Evolutionary conservation across 2,113 vertebrate species (phyloP).

Genomic region (Mobula hypostoma): DNA sequence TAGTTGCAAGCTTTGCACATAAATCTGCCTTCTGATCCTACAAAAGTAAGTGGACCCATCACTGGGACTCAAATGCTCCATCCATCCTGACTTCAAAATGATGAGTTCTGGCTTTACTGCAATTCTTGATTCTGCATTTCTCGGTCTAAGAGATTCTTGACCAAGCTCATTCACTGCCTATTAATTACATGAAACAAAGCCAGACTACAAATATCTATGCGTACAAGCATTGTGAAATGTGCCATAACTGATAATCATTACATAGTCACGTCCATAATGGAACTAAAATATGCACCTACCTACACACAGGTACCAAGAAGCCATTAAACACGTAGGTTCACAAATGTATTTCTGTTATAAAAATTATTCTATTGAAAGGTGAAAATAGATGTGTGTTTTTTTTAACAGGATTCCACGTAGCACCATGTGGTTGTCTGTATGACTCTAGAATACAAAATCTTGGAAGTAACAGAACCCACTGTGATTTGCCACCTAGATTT

Average conservation of each 20-base stretch:
- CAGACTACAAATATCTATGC: not conserved
- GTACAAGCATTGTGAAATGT: not conserved
- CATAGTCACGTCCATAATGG: not conserved
- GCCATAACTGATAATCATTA: not conserved
- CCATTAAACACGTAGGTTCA: not conserved
- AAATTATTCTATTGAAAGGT: not conserved
- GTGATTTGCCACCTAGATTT: not conserved
- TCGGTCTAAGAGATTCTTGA: not conserved
- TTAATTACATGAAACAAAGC: not conserved
- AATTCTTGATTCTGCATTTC: not conserved
- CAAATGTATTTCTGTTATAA: not conserved
- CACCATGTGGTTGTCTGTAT: conserved; percentile 33
- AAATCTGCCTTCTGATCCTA: not conserved
- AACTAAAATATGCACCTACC: not conserved
- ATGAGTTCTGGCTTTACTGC: not conserved
- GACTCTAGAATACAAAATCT: conserved; percentile 30
- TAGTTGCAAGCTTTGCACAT: not conserved
- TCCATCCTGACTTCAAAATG: not conserved
- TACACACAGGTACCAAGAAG: not conserved
- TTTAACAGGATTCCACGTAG: conserved; percentile 20
- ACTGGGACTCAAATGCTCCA: not conserved
- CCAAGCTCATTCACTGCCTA: not conserved
- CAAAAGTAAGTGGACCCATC: not conserved
- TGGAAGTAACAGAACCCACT: not conserved
- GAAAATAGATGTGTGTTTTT: not conserved